These are phyloP conservation scores for Syrmaticus mikado DNA, from an alignment of 2,113 vertebrate species.

Conservation along the genomic window DNA sequence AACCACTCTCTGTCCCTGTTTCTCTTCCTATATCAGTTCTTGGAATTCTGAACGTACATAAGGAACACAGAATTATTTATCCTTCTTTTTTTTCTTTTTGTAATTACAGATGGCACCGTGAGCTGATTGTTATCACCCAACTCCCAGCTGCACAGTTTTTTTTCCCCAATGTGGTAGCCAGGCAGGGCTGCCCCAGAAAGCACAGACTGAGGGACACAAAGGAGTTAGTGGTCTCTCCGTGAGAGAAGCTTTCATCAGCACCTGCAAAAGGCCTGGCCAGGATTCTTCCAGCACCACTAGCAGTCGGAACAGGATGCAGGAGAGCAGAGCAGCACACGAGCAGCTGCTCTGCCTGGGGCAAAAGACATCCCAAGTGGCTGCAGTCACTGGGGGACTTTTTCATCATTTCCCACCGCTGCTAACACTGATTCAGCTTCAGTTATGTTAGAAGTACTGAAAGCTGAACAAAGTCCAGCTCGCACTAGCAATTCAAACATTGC, in stretches of 20 bases:
- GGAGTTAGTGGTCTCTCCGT: not conserved
- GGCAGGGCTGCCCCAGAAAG: not conserved
- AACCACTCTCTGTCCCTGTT: not conserved
- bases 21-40: not conserved
- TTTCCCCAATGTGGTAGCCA: not conserved
- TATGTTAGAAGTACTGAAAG: not conserved
- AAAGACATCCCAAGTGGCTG: not conserved
- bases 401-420: not conserved
- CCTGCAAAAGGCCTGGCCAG: not conserved
- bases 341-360: conserved; percentile 26
- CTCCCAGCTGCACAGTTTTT: fast-evolving
- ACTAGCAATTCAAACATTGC: not conserved
- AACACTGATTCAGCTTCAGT: not conserved
- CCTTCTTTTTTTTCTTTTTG: not conserved
- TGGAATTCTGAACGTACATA: not conserved
- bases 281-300: not conserved
- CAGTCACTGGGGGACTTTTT: not conserved
- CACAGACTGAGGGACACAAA: not conserved
- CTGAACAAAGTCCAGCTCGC: not conserved
- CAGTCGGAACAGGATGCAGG: not conserved
- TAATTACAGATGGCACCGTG: not conserved
- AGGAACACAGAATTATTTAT: not conserved
- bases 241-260: not conserved
- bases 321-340: not conserved
- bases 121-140: not conserved